phyloP scores from a whole-genome alignment of 1,140 invertebrate genomes.

The Amphibalanus amphitrite region DNA sequence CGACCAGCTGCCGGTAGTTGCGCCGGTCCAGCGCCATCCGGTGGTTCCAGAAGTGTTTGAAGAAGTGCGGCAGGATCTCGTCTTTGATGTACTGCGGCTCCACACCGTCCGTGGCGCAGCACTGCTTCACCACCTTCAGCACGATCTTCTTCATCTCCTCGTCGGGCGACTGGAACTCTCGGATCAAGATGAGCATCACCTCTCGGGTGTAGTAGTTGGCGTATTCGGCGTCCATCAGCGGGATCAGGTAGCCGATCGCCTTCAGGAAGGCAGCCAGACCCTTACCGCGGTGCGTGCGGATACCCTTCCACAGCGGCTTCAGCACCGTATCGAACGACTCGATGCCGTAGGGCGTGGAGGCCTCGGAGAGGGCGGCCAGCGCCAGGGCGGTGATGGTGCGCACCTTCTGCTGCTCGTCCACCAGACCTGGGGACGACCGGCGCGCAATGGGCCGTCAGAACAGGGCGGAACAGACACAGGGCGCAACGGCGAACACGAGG shows the following conservation, averaged over 20 bases:
- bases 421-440: constrained; percentile 25
- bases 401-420: constrained; percentile 56
- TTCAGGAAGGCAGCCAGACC: constrained; percentile 97
- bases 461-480: too few relatives aligned
- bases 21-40: constrained; percentile 94
- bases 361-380: constrained; percentile 93
- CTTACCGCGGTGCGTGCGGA: constrained; percentile 91
- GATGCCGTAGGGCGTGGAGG: constrained; percentile 97
- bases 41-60: constrained; percentile 99
- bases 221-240: constrained; percentile 99
- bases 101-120: constrained; percentile 98
- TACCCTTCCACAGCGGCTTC: constrained; percentile 99
- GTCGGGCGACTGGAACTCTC: constrained; percentile 98
- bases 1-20: constrained; percentile 88
- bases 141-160: constrained; percentile 99
- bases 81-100: constrained; percentile 98
- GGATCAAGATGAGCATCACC: constrained; percentile 98
- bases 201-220: constrained; percentile 99
- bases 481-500: too few relatives aligned
- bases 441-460: neutral
- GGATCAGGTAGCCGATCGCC: constrained; percentile 97
- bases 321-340: constrained; percentile 98
- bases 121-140: constrained; percentile 98
- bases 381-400: constrained; percentile 96
- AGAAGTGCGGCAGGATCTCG: constrained; percentile 96